These are phyloP conservation scores for Drosophila teissieri DNA, from an alignment of 1,140 invertebrate genomes.

Conservation along the genomic window DNA sequence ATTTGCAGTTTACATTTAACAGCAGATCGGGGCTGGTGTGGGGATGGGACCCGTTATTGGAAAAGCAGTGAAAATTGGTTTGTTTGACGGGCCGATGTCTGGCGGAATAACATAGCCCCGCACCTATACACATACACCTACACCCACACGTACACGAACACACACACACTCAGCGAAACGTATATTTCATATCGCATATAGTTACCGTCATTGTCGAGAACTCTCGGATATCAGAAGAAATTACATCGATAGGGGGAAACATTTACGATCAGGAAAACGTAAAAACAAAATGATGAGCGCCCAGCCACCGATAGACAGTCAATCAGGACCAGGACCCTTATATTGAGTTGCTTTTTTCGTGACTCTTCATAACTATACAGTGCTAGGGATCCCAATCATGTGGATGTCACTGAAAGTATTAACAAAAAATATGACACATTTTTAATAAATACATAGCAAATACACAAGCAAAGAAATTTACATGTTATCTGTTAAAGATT, in stretches of 20 bases:
- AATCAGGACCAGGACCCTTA: constrained; percentile 28
- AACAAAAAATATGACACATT: neutral
- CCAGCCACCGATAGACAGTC: constrained; percentile 25
- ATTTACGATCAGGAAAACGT: constrained; percentile 4
- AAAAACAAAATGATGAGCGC: neutral
- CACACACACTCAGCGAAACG: constrained; percentile 16
- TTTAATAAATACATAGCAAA: neutral
- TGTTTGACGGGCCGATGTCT: constrained; percentile 78
- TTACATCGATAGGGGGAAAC: constrained; percentile 15
- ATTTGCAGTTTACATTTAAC: constrained; percentile 76
- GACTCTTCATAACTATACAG: constrained; percentile 1
- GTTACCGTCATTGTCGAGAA: constrained; percentile 46
- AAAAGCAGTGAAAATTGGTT: constrained; percentile 79
- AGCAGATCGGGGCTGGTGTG: constrained; percentile 30
- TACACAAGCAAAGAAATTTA: neutral
- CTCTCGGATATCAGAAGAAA: constrained; percentile 45
- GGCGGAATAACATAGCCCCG: constrained; percentile 39
- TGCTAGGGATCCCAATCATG: constrained; percentile 1
- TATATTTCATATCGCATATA: constrained; percentile 39
- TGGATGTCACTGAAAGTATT: neutral
- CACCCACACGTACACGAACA: constrained; percentile 7
- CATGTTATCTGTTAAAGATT: neutral
- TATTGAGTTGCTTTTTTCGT: neutral
- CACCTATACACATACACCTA: neutral
- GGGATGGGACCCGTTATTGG: constrained; percentile 65